These are phyloP conservation scores for Monochamus saltuarius DNA, from an alignment of 1,140 invertebrate genomes.

Conservation along the genomic window DNA sequence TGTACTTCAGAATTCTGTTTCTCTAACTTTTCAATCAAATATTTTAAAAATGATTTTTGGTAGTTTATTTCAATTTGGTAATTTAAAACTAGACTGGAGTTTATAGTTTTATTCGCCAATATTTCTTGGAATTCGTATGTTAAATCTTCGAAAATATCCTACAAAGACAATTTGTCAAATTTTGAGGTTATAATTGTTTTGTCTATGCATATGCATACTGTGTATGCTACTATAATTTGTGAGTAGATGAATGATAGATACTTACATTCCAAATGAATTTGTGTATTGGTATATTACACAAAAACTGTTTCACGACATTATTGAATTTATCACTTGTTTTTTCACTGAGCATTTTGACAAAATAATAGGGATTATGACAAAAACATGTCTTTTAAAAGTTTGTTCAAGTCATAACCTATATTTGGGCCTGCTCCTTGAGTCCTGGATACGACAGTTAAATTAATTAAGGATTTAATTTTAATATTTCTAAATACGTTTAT, in stretches of 20 bases:
- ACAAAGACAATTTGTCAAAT: constrained; percentile 25
- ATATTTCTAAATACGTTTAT: too few species aligned
- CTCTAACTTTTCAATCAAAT: constrained; percentile 53
- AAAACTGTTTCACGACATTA: constrained; percentile 45
- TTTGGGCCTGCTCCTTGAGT: too few species aligned
- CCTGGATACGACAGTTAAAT: too few species aligned
- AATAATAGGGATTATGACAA: too few species aligned
- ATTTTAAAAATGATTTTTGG: constrained; percentile 55
- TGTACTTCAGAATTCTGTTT: constrained; percentile 48
- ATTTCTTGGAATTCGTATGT: constrained; percentile 43
- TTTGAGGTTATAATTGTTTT: constrained; percentile 9
- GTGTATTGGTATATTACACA: constrained; percentile 50
- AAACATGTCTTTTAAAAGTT: too few species aligned
- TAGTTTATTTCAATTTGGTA: constrained; percentile 55
- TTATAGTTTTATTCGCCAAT: constrained; percentile 53
- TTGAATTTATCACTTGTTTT: constrained; percentile 11
- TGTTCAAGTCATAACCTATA: too few species aligned
- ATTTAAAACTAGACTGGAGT: constrained; percentile 46
- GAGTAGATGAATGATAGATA: constrained; percentile 18
- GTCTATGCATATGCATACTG: too few species aligned
- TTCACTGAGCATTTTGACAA: too few species aligned
- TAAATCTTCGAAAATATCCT: constrained; percentile 29
- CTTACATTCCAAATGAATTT: constrained; percentile 49
- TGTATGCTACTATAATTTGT: constrained; percentile 13
- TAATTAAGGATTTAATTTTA: too few species aligned